Base-by-base conservation (phyloP, 2,113 vertebrate genomes). In the Anser cygnoides region DNA sequence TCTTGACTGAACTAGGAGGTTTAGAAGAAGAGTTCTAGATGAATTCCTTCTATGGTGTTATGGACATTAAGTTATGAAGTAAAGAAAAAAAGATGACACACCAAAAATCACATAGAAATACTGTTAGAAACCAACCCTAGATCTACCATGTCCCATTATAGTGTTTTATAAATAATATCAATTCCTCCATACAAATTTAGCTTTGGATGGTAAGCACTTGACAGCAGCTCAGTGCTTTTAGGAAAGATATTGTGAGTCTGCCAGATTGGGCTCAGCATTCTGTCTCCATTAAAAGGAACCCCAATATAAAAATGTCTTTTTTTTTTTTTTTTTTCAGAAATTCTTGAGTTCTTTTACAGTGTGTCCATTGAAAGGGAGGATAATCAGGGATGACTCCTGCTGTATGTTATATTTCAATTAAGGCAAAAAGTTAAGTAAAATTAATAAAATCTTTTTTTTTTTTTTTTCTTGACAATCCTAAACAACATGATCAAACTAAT, bases 401-500 rank as follows among this genome's bases (percentile, higher is more conserved):
- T 76, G 11, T 23, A 4, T 43, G 37, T 46, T 91, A 18, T 67
- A 46, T 25, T 43, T 9, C 22, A 63, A 2, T 35, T 37, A 86
- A 55, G 17, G 23, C 6, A 96, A 90, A 63, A 63, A 41, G 11
- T 11, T n/a, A 87, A 78, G 8, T 16, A 35, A 84, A 71, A 61
- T 11, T 57, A 39, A 9, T 33, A 25, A 19, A 20, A 17, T 15
- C 3, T 0, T 1, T 39, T 37, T 62, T 41, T n/a, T 4, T 4
- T 0, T 1, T 39, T 37, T 62, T 46, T 8, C 16, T 4, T 39
- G 17, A 72, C 1, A 70, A 41, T 57, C 5, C 10, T 35, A 57
- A 20, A 2, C 9, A 41, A 22, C 0, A 0, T 31, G 8, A 14
- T 17, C 6, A 90, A 73, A 61, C 1, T 37, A 12, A 66, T 43